Evolutionary conservation across 2,113 vertebrate genomes (phyloP), one percentile per base, ranked within the genome.

Genomic region (Mungos mungo): DNA sequence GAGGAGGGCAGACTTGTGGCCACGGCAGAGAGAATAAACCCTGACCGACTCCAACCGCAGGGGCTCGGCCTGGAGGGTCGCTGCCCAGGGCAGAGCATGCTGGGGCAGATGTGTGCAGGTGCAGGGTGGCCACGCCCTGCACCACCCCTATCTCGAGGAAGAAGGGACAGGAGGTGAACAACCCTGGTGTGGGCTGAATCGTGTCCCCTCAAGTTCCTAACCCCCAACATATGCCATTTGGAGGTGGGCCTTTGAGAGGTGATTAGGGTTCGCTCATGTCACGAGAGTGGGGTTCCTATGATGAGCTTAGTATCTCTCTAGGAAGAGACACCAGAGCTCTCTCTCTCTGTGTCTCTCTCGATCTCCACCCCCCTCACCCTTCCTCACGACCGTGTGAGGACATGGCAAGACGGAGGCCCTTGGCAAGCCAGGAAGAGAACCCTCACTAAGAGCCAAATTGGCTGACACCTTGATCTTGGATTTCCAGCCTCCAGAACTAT

Each of bases 91-190:
- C 31, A 68, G 27, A 80, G 52, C 27, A 7, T 7, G 29, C 35
- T 38, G 38, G 85, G 54, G 27, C 45, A 84, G 80, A 65, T 47
- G 41, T 76, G 47, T n/a, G 2, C 41, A 52, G 18, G 54, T 3
- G 41, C 33, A n/a, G 27, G 45, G 27, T 12, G 9, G 52, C 38
- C 1, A 1, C 0, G 15, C 4, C 38, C 18, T 4, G n/a, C 15
- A 33, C 47, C 18, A 19, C 38, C 3, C 38, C 33, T 27, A 12
- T 6, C 47, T 33, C 8, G 12, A n/a, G 31, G 54, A 35, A 68
- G 14, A 31, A 45, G 10, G 69, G 33, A 18, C 5, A 15, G 23
- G 60, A 31, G 79, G 66, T 6, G 0, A 50, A 65, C 25, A 45
- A 50, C 35, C 23, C 27, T 69, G 11, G 29, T 71, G 13, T 60